These are phyloP conservation scores for Anadara kagoshimensis DNA, from an alignment of 1,140 invertebrate species.

Conservation along the genomic window DNA sequence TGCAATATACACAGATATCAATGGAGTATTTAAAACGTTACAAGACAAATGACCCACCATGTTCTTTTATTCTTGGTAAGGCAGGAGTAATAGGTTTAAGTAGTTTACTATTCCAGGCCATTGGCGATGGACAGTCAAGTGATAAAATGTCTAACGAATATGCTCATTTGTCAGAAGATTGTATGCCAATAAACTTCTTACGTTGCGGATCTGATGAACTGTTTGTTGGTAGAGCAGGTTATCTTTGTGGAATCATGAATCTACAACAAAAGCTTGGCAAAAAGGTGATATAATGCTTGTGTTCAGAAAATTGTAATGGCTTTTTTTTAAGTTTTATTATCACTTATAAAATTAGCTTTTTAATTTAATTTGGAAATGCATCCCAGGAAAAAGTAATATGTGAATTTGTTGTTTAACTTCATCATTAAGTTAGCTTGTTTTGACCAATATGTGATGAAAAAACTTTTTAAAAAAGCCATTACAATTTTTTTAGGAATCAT, in stretches of 20 bases:
- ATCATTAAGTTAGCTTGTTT: too few species aligned
- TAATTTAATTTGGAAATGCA: too few species aligned
- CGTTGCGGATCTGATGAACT: slow-evolving; percentile 87
- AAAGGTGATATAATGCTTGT: slow-evolving; percentile 38
- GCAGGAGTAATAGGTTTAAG: slow-evolving; percentile 73
- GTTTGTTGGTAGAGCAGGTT: slow-evolving; percentile 88
- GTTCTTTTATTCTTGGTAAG: slow-evolving; percentile 74
- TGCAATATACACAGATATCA: slow-evolving; percentile 63
- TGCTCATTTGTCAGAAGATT: slow-evolving; percentile 59
- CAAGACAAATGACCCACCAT: slow-evolving; percentile 47
- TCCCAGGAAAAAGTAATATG: too few species aligned
- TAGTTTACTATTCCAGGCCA: slow-evolving; percentile 64
- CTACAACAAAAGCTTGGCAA: slow-evolving; percentile 69
- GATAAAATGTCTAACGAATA: slow-evolving; percentile 63
- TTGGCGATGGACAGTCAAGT: slow-evolving; percentile 57
- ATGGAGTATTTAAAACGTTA: slow-evolving; percentile 51
- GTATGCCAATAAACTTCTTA: slow-evolving; percentile 78
- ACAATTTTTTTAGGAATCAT: too few species aligned
- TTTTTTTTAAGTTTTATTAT: too few species aligned
- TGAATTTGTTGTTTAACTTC: too few species aligned
- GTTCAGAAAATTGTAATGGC: too few species aligned
- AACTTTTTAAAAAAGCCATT: too few species aligned
- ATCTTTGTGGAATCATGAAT: slow-evolving; percentile 85
- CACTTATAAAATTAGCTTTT: too few species aligned
- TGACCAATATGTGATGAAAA: too few species aligned